Base-by-base conservation (phyloP, 1,140 invertebrate genomes). In the Hormaphis cornu region DNA sequence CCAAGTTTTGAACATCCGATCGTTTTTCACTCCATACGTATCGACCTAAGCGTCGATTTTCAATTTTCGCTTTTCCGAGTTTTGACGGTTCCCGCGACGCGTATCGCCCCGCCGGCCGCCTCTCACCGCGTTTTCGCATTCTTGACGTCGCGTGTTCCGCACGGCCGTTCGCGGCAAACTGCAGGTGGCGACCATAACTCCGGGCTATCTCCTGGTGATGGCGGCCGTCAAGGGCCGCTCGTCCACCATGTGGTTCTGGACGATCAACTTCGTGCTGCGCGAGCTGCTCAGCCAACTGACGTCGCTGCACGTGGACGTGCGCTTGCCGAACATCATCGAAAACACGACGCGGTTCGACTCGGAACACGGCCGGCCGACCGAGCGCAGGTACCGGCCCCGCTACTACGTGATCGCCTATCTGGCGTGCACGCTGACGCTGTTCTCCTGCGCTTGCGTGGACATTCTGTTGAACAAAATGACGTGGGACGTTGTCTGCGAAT, bases 371-470 rank as follows among this genome's bases (percentile, higher is more conserved):
- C 28, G 44, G 6, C 61, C 61, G 0, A 46, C 18, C 14, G 44
- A 66, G 5, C 61, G 40, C 0, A 50, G 18, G 12, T 22, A 18
- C 5, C 10, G 30, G 0, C 61, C 42, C 2, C 40, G 61, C n/a
- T 66, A 66, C 42, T 66, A 48, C 18, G 18, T 66, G n/a, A 22
- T 66, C 14, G 61, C 44, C 12, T 66, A 66, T 24, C 2, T 30
- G 18, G 40, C 26, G 16, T 66, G 42, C 4, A 63, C 58, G 18
- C 12, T 48, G 10, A 35, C 26, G 18, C 22, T 66, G 26, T 5
- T 48, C 1, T 0, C 18, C 3, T 66, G 42, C 20, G 28, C 10
- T 12, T 28, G 26, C 14, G 35, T 48, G 0, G 61, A 66, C 22
- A 24, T 66, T 22, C 20, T 48, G 26, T 1, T 33, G 0, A 48